Base-by-base conservation (phyloP, 2,888 invertebrate species). In the Hermodice carunculata region DNA sequence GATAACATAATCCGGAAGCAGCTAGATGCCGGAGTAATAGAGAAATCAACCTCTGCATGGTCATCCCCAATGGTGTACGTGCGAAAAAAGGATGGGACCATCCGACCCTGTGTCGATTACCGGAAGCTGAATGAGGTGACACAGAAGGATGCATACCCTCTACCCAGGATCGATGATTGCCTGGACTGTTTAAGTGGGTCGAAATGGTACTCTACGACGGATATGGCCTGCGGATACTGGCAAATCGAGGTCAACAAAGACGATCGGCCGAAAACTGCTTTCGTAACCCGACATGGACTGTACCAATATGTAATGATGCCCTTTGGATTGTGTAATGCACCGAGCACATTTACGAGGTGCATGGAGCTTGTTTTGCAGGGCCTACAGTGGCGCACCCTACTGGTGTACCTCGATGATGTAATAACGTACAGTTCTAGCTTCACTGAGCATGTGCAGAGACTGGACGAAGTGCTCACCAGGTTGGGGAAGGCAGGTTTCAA, bases 351-450 rank as follows among this genome's bases (percentile, higher is more conserved):
- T 61, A 40, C 52, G 40, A 31, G 66, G 14, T 26, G 63, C 2
- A 67, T 62, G 66, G 60, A 67, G 37, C 24, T 11, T 14, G 53
- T 44, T 2, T 48, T 42, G 5, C 17, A 42, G n/a, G 37, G 53
- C 14, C 19, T 43, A 17, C 29, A 37, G 5, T 40, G 46, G 44
- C 48, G 51, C n/a, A n/a, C n/a, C n/a, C n/a, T n/a, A n/a, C n/a
- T 65, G 19, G n/a, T 64, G 22, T 67, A 71, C 69, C 64, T 71
- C 5, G 62, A 64, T 26, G 62, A 64, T 28, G 24, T 64, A 8
- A 49, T 63, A 19, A 40, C 51, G 17, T 40, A 48, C 26, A 31
- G 61, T 5, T 5, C 17, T 11, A 44, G 19, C 11, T 32, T 40
- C 14, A 22, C 61, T 26, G 59, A 60, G 19, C 67, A 69, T 8